phyloP scores from a whole-genome alignment of 2,113 vertebrate genomes.

The Bolborhynchus lineola region DNA sequence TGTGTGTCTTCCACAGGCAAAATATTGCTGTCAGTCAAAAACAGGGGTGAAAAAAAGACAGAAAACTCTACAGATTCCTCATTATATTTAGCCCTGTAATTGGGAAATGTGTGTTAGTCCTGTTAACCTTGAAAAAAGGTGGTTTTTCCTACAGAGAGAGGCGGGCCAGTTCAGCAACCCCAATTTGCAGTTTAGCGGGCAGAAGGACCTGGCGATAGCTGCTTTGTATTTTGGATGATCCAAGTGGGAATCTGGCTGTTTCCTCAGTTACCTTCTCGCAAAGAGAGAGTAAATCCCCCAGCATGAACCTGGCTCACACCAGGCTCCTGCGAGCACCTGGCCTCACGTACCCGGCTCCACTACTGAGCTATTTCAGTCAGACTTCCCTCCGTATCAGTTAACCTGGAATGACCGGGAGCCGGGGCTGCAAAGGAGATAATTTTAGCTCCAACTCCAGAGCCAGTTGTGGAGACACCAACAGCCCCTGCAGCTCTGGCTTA shows the following conservation, averaged over 20 bases:
- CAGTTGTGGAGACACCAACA: not conserved
- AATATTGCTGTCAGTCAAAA: constrained; percentile 67
- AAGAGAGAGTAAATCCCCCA: not conserved
- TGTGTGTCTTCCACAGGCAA: constrained; percentile 45
- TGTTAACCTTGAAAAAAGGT: constrained; percentile 8
- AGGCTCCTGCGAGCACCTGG: not conserved
- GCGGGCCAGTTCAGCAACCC: not conserved
- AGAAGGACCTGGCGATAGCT: not conserved
- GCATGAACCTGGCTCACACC: not conserved
- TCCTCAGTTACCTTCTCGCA: not conserved
- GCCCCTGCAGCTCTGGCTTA: not conserved
- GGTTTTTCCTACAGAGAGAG: not conserved
- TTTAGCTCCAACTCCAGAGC: not conserved
- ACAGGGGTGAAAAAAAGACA: not conserved
- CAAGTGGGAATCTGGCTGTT: not conserved
- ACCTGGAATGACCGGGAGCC: not conserved
- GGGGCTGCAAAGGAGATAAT: not conserved
- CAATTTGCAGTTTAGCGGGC: not conserved
- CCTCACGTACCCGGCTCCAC: fast-evolving
- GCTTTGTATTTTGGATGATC: not conserved
- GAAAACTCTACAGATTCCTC: constrained; percentile 24
- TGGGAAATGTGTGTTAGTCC: constrained; percentile 25
- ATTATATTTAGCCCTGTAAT: constrained; percentile 47
- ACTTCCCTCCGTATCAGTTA: not conserved
- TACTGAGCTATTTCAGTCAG: not conserved